These are phyloP conservation scores for Triplophysa bombifrons DNA, from an alignment of 2,797 vertebrate genomes.

Conservation along the genomic window DNA sequence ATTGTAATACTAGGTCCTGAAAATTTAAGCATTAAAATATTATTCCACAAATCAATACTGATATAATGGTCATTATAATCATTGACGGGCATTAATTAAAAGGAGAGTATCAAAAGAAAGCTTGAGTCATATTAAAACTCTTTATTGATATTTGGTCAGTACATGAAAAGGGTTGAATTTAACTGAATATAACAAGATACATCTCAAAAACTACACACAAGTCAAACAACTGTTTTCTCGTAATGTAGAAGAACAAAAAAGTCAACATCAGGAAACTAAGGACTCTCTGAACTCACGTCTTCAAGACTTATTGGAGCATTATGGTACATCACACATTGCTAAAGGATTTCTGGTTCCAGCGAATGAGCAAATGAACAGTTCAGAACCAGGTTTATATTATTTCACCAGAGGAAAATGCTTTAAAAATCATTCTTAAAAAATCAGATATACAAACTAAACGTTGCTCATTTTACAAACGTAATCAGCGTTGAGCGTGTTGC, in stretches of 20 bases:
- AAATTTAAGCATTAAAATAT: no score
- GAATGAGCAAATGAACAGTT: slow-evolving; percentile 80
- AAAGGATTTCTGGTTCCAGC: slow-evolving; percentile 67
- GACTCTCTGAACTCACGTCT: slow-evolving; percentile 75
- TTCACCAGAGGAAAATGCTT: slow-evolving; percentile 68
- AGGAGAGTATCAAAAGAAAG: slow-evolving; percentile 21
- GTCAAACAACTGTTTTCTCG: slow-evolving; percentile 83
- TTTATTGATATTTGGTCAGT: slow-evolving; percentile 99
- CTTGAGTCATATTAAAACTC: slow-evolving; percentile 89
- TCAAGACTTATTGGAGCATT: slow-evolving; percentile 84
- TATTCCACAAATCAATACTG: neutral
- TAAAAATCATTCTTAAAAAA: slow-evolving; percentile 80
- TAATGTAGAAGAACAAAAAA: slow-evolving; percentile 79
- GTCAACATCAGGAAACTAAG: slow-evolving; percentile 88
- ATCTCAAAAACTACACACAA: slow-evolving; percentile 94
- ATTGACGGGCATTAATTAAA: neutral
- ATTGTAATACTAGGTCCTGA: neutral
- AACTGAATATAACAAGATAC: slow-evolving; percentile 91
- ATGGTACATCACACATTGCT: slow-evolving; percentile 75
- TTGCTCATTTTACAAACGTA: slow-evolving; percentile 40
- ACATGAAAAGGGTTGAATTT: slow-evolving; percentile 99
- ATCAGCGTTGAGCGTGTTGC: slow-evolving; percentile 42
- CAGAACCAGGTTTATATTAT: slow-evolving; percentile 79
- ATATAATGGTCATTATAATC: neutral
- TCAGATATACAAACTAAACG: slow-evolving; percentile 40